Conservation (phyloP, 2,888 invertebrate species). For the Drosophila neoperkinsi region DNA sequence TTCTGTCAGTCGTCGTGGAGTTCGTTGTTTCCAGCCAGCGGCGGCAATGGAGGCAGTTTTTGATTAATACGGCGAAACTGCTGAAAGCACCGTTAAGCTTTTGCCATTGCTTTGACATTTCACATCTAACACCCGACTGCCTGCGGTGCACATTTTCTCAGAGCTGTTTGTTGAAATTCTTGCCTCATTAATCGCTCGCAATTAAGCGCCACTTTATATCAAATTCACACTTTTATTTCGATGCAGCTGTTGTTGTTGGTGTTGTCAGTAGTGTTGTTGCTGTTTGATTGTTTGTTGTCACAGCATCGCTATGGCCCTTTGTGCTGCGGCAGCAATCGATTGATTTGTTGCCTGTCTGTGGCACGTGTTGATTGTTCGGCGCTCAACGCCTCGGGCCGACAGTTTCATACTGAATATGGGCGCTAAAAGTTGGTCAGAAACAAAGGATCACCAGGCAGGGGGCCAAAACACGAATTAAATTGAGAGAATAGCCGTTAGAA, state of each 20-base stretch:
- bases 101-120: conserved; percentile 61
- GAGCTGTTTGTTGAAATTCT: conserved; percentile 59
- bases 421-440: conserved; percentile 40
- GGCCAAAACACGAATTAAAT: not conserved
- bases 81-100: conserved; percentile 71
- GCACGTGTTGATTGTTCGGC: conserved; percentile 45
- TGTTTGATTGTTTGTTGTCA: conserved; percentile 29
- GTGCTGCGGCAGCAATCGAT: conserved; percentile 12
- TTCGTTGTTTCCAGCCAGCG: conserved; percentile 31
- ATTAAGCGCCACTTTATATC: conserved; percentile 77
- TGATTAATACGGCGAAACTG: conserved; percentile 53
- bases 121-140: conserved; percentile 38
- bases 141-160: conserved; percentile 15
- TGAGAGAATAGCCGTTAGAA: conserved; percentile 18
- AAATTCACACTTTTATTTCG: conserved; percentile 54
- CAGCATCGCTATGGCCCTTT: conserved; percentile 28
- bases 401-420: conserved; percentile 15
- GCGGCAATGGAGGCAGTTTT: conserved; percentile 24
- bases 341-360: conserved; percentile 55
- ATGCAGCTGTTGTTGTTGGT: conserved; percentile 7
- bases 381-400: conserved; percentile 5
- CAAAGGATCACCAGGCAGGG: conserved; percentile 21
- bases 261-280: conserved; percentile 8
- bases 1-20: conserved; percentile 32
- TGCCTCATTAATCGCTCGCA: conserved; percentile 77